Conservation (phyloP, 2,888 invertebrate genomes). For the Cheilosia soror region DNA sequence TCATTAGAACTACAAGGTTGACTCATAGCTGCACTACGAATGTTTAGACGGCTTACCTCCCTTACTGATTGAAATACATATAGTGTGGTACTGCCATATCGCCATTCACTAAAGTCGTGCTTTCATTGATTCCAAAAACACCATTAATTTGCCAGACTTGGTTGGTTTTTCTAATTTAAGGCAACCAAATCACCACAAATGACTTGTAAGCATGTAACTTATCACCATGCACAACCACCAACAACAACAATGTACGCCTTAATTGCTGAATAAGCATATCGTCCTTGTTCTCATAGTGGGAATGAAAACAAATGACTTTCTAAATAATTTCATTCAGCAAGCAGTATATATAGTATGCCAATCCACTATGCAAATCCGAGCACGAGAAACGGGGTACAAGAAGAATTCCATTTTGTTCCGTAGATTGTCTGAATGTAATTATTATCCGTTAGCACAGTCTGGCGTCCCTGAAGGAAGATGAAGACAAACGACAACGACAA, state of each 20-base stretch:
- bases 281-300: background rate
- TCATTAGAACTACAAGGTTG: too few relatives aligned
- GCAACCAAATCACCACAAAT: slow-evolving; percentile 31
- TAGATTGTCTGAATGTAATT: slow-evolving; percentile 42
- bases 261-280: background rate
- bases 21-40: too few relatives aligned
- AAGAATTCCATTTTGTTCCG: slow-evolving; percentile 6
- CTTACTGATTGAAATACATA: too few relatives aligned
- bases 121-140: background rate
- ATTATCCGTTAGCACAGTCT: slow-evolving; percentile 18
- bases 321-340: slow-evolving; percentile 57
- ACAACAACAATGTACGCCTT: background rate
- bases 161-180: background rate
- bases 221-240: slow-evolving; percentile 17
- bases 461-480: slow-evolving; percentile 20
- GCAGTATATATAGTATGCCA: too few relatives aligned
- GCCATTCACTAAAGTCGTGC: too few relatives aligned
- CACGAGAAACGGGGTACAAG: slow-evolving; percentile 12
- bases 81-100: too few relatives aligned
- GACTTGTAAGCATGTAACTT: slow-evolving; percentile 36
- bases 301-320: slow-evolving; percentile 60
- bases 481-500: slow-evolving; percentile 12
- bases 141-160: slow-evolving; percentile 16
- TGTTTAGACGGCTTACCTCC: too few relatives aligned
- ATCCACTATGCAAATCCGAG: slow-evolving; percentile 64